Conservation (phyloP, 2,888 invertebrate species). For the Drosophila incognita region DNA sequence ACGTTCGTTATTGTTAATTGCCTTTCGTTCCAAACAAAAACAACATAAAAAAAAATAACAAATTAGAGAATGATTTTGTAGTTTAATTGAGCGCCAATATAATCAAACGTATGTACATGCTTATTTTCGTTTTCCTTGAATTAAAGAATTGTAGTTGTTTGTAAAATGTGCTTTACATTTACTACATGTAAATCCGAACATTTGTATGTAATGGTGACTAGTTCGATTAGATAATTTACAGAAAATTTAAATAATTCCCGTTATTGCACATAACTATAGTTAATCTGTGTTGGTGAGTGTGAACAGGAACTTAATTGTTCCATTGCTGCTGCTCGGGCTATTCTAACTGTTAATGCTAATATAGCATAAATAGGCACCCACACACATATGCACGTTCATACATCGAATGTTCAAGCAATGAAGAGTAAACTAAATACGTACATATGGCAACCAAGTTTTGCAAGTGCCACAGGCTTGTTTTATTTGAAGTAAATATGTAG, state of each 20-base stretch:
- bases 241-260: conserved; percentile 23
- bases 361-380: conserved; percentile 18
- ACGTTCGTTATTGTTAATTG: conserved; percentile 31
- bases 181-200: not conserved
- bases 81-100: conserved; percentile 27
- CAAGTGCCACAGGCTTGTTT: conserved; percentile 28
- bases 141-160: conserved; percentile 21
- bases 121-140: conserved; percentile 3
- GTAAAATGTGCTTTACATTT: conserved; percentile 13
- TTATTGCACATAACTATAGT: conserved; percentile 29
- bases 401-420: conserved; percentile 22
- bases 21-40: conserved; percentile 29
- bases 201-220: conserved; percentile 5
- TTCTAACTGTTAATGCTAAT: conserved; percentile 23
- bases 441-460: conserved; percentile 6
- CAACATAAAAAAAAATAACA: not conserved
- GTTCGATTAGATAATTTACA: conserved; percentile 69
- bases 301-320: conserved; percentile 22
- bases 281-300: conserved; percentile 29
- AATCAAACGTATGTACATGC: conserved; percentile 40
- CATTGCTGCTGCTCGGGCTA: conserved; percentile 4
- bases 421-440: not conserved
- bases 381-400: conserved; percentile 1
- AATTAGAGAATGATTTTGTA: conserved; percentile 38
- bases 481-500: conserved; percentile 6